A percentile compares a stretch with the other conserved stretches of the same genome.
phyloP scores from a whole-genome alignment of 2,113 vertebrate species.

The Equus quagga region DNA sequence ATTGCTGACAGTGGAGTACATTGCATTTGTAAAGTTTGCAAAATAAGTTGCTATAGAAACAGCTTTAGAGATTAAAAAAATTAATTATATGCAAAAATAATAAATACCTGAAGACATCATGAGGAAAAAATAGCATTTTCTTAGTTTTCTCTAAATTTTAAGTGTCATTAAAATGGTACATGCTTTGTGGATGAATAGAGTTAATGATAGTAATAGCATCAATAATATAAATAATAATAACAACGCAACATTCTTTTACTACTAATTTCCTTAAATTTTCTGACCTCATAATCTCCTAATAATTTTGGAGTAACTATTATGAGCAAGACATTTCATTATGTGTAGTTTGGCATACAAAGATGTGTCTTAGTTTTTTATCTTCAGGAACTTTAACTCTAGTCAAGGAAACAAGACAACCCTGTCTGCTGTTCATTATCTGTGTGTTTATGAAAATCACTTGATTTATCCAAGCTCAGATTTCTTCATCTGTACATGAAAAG shows the following conservation, averaged over 20 bases:
- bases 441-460: not conserved
- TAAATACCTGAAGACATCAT: not conserved
- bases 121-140: not conserved
- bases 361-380: not conserved
- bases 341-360: not conserved
- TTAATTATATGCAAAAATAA: not conserved
- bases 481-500: not conserved
- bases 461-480: not conserved
- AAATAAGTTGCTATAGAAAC: not conserved
- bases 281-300: not conserved
- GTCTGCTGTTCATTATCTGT: not conserved
- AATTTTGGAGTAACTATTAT: not conserved
- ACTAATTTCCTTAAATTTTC: not conserved
- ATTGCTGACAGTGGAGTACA: not conserved
- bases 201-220: not conserved
- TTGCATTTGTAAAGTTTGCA: not conserved
- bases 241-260: not conserved
- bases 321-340: not conserved
- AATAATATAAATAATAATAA: not conserved
- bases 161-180: not conserved
- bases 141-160: not conserved
- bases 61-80: not conserved
- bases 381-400: not conserved
- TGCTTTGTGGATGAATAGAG: not conserved
- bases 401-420: not conserved